phyloP scores from a whole-genome alignment of 1,140 invertebrate species.

The Oreohelix idahoensis region DNA sequence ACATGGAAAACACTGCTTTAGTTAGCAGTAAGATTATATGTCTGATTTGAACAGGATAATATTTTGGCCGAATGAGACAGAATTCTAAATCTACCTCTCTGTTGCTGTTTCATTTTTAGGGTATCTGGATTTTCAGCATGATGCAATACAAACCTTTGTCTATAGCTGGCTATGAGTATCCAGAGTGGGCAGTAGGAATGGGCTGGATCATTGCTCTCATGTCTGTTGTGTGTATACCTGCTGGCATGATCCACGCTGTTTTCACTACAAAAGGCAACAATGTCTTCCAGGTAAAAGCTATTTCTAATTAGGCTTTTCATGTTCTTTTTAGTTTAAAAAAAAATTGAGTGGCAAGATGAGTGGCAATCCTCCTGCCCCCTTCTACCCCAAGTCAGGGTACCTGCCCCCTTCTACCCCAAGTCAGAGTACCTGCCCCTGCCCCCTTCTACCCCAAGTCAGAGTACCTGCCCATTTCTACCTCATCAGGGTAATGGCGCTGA shows the following conservation, averaged over 20 bases:
- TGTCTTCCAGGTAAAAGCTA: slow-evolving; percentile 79
- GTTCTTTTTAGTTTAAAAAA: neutral
- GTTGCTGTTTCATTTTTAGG: slow-evolving; percentile 73
- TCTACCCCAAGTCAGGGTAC: too few relatives aligned
- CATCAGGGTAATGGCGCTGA: too few relatives aligned
- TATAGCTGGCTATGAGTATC: slow-evolving; percentile 86
- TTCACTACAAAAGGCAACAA: slow-evolving; percentile 81
- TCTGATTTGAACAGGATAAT: too few relatives aligned
- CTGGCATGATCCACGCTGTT: slow-evolving; percentile 83
- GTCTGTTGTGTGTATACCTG: slow-evolving; percentile 88
- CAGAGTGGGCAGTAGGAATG: slow-evolving; percentile 86
- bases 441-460: too few relatives aligned
- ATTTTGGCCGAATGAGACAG: too few relatives aligned
- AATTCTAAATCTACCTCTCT: too few relatives aligned
- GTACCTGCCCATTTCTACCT: too few relatives aligned
- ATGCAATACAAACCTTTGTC: slow-evolving; percentile 88
- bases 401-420: too few relatives aligned
- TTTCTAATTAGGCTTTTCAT: too few relatives aligned
- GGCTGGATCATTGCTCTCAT: slow-evolving; percentile 90
- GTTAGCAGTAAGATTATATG: too few relatives aligned
- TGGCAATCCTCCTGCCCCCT: neutral
- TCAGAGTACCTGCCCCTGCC: too few relatives aligned
- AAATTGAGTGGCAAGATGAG: neutral
- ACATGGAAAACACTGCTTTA: too few relatives aligned
- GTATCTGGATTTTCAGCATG: slow-evolving; percentile 88